phyloP scores from a whole-genome alignment of 2,888 invertebrate genomes.

The Cerastoderma edule region DNA sequence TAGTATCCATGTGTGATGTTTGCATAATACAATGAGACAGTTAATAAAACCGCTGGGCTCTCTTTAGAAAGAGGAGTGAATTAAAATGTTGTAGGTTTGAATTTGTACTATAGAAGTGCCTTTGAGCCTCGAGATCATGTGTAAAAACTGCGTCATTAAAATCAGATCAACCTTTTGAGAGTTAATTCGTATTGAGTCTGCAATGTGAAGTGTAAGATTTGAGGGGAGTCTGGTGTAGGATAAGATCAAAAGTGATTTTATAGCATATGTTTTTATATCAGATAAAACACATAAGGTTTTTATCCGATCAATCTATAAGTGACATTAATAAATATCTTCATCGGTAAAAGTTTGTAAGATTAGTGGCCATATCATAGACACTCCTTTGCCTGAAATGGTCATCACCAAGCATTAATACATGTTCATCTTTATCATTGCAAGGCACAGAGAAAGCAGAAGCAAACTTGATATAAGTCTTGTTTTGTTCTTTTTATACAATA shows the following conservation, averaged over 20 bases:
- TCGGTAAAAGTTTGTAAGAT: no score
- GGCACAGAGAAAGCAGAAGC: no score
- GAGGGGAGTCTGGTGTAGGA: neutral
- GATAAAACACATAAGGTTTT: no score
- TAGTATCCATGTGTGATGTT: slow-evolving; percentile 6
- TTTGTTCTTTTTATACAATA: no score
- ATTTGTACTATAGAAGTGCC: slow-evolving; percentile 1
- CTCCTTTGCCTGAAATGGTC: no score
- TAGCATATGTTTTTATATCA: neutral
- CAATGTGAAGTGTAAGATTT: slow-evolving; percentile 12
- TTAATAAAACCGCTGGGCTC: neutral
- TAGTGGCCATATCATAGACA: no score
- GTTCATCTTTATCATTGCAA: no score
- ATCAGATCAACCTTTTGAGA: slow-evolving; percentile 15
- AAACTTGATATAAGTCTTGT: no score
- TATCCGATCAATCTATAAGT: no score
- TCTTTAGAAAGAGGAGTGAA: slow-evolving; percentile 1
- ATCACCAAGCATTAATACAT: no score
- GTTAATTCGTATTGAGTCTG: slow-evolving; percentile 8
- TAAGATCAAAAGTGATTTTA: slow-evolving; percentile 4
- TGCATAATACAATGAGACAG: slow-evolving; percentile 14
- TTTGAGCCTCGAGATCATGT: neutral
- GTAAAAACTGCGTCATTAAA: slow-evolving; percentile 25
- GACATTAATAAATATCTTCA: no score
- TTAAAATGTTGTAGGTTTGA: slow-evolving; percentile 19